These are phyloP conservation scores for Dolichallabes microphthalmus DNA, from an alignment of 2,113 vertebrate genomes.

Conservation along the genomic window DNA sequence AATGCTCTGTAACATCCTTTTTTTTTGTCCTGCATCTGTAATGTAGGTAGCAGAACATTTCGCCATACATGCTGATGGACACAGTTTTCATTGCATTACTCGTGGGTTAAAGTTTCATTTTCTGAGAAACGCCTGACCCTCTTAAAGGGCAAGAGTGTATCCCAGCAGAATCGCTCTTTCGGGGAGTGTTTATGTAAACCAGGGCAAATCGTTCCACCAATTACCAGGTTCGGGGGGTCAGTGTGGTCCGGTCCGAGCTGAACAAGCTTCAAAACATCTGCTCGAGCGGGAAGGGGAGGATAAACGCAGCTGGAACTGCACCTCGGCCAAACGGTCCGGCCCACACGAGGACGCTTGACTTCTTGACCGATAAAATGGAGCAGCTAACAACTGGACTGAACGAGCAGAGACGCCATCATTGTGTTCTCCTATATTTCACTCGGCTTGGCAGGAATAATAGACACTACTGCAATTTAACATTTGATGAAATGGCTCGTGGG, in stretches of 20 bases:
- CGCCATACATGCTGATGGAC: constrained; percentile 27
- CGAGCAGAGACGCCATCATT: constrained; percentile 67
- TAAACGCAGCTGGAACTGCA: constrained; percentile 46
- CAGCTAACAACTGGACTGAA: constrained; percentile 53
- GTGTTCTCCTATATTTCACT: constrained; percentile 82
- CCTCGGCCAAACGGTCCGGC: constrained; percentile 42
- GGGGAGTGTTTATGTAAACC: constrained; percentile 55
- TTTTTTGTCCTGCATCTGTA: background rate
- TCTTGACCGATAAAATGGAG: constrained; percentile 55
- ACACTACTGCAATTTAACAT: constrained; percentile 82
- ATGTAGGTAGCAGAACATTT: constrained; percentile 30
- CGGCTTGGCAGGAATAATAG: constrained; percentile 82
- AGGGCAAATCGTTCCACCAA: constrained; percentile 56
- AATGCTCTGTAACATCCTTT: constrained; percentile 3
- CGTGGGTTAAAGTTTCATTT: constrained; percentile 21
- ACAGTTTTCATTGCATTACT: constrained; percentile 44
- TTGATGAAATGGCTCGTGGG: constrained; percentile 80
- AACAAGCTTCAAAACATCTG: constrained; percentile 57
- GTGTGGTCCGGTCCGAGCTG: constrained; percentile 16
- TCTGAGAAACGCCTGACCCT: constrained; percentile 24
- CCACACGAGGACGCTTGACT: constrained; percentile 50
- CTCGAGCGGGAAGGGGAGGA: constrained; percentile 42
- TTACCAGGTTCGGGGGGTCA: constrained; percentile 50
- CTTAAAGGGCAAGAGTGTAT: constrained; percentile 14
- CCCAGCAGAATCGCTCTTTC: constrained; percentile 33